Base-by-base conservation (phyloP, 2,888 invertebrate species). In the Mactromeris polynyma region DNA sequence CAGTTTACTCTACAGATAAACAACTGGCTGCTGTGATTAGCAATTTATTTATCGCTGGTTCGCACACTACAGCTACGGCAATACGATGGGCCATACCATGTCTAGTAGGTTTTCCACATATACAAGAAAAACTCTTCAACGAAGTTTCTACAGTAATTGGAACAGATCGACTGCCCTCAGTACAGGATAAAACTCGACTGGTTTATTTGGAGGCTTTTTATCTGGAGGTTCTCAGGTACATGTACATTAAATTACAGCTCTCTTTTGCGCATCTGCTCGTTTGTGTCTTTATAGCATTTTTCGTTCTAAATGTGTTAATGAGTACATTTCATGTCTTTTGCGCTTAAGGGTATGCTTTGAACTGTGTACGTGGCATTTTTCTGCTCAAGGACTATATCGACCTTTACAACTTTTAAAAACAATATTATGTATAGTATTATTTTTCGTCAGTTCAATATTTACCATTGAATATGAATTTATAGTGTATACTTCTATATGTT, bases 51-150 rank as follows among this genome's bases (percentile, higher is more conserved):
- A 81, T 90, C 19, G 94, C 94, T 58, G 95, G 95, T 1, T 88
- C 94, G 95, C 98, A 98, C 94, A 98, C 98, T 1, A 98, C 98
- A 0, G 98, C 98, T 21, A 98, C 98, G 31, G 98, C 98, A 2
- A 98, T 98, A 90, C 98, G 98, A 95, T 99, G 98, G 97, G 98
- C 98, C 89, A 97, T 99, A 14, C 98, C 98, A 91, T 97, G 98
- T 94, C 97, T 99, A 95, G 98, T 98, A 9, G 97, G 98, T 79
- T 98, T 98, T 95, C 98, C 98, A 77, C 97, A 98, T 21, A 97
- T 93, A 36, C 94, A 94, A 38, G 81, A 88, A 6, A 87, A 88
- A 46, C 69, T 93, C 79, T 88, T 85, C 46, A n/a, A 84, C 36
- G 93, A 93, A 82, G 94, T 95, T 31, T 77, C 88, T 0, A 90